Base-by-base conservation (phyloP, 53 echinoderm and acorn worm genomes). In the Paracentrotus lividus region DNA sequence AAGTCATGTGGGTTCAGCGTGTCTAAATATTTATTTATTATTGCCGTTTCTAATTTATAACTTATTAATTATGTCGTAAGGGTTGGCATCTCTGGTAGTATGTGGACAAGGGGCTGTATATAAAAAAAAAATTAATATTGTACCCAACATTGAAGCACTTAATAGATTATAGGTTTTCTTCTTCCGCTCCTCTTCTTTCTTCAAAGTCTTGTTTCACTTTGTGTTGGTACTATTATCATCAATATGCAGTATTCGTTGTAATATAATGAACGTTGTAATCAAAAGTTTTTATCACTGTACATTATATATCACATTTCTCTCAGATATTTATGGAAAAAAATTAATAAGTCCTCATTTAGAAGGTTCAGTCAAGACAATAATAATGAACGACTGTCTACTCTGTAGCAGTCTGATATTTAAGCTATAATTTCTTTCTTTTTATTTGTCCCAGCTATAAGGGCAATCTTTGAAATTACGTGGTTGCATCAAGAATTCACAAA, bases 401-500 rank as follows among this genome's bases (percentile, higher is more conserved):
- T 75, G 44, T n/a, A 78, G 47, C 23, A 47, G 78, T 78, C 78
- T 45, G 78, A 0, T 45, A 45, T 78, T 26, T 5, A 75, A 45
- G 44, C 45, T 45, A 2, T 0, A n/a, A 45, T 44, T 43, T 42
- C 14, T 1, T 45, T 23, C 1, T 2, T 6, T 68, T 77, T 18
- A n/a, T n/a, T 78, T 47, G 45, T 45, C 78, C 4, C 13, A 24
- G 24, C 45, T 47, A 45, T 47, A 45, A 26, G 45, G 8, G 26
- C 26, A 26, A 78, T 43, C 78, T 78, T 45, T 36, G 5, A 20
- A 78, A 45, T 78, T 47, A 47, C 4, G n/a, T n/a, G 10, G 7
- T 78, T 44, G 47, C 78, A 78, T 78, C n/a, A 8, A 36, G 78
- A 47, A 78, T 78, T 26, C 16, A 18, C 33, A 24, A 78, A 78